Conservation (phyloP, 2,888 invertebrate genomes). For the Apamea epomidion region DNA sequence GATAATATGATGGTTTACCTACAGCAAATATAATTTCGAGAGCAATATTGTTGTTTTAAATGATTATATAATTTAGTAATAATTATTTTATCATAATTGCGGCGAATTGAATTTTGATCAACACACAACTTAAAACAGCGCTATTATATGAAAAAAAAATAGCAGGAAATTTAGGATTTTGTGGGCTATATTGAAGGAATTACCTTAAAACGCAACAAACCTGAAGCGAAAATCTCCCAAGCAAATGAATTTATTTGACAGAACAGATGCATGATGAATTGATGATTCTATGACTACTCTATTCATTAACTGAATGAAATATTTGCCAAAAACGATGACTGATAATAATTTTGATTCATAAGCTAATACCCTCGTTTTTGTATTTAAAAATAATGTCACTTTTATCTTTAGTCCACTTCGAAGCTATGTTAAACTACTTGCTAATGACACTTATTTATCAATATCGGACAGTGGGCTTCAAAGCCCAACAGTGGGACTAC, state of each 20-base stretch:
- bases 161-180: neutral
- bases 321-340: slow-evolving; percentile 32
- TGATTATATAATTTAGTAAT: neutral
- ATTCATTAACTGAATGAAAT: slow-evolving; percentile 1
- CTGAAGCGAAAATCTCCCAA: neutral
- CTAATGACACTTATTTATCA: slow-evolving; percentile 32
- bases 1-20: too few species aligned
- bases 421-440: slow-evolving; percentile 46
- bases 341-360: slow-evolving; percentile 15
- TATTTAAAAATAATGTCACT: slow-evolving; percentile 45
- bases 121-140: neutral
- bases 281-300: neutral
- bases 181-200: neutral
- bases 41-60: neutral
- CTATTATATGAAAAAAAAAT: too few species aligned
- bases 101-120: neutral
- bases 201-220: neutral
- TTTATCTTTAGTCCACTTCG: slow-evolving; percentile 43
- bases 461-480: slow-evolving; percentile 29
- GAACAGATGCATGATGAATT: neutral
- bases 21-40: neutral
- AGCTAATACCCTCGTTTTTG: slow-evolving; percentile 47
- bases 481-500: slow-evolving; percentile 29
- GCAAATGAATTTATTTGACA: neutral
- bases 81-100: neutral